These are phyloP conservation scores for Spea hammondii DNA, from an alignment of 2,797 vertebrate genomes.

Conservation along the genomic window DNA sequence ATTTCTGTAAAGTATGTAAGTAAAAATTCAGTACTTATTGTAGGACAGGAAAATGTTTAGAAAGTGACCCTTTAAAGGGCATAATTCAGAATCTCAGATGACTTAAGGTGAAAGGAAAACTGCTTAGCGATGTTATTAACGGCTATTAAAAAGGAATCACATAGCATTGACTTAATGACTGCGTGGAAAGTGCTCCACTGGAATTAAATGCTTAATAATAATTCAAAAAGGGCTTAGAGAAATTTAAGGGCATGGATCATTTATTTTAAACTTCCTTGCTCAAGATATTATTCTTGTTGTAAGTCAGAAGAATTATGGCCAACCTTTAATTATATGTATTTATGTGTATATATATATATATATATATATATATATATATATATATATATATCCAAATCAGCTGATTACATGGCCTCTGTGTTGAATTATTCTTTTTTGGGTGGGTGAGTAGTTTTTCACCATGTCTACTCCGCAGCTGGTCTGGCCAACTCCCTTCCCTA, in stretches of 20 bases:
- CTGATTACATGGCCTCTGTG: no score
- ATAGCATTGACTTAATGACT: conserved; percentile 71
- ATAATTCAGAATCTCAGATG: conserved; percentile 57
- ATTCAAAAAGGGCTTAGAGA: conserved; percentile 69
- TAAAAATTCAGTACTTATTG: background rate
- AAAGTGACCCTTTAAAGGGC: conserved; percentile 21
- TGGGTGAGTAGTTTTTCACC: no score
- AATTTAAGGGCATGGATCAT: conserved; percentile 71
- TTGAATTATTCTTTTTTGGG: no score
- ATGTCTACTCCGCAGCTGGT: no score
- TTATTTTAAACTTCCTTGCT: conserved; percentile 55
- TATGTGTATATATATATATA: no score
- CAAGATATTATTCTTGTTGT: conserved; percentile 70
- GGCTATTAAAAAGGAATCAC: conserved; percentile 63
- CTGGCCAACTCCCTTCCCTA: no score
- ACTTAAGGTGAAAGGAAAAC: conserved; percentile 63
- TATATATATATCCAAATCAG: no score
- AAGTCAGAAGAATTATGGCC: background rate
- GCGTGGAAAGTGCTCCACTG: conserved; percentile 63
- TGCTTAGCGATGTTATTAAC: conserved; percentile 66
- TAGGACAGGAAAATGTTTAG: background rate
- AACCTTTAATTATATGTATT: no score
- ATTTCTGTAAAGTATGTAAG: background rate
- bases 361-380: no score
- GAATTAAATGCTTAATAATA: conserved; percentile 76